These are phyloP conservation scores for Coenobita brevimanus DNA, from an alignment of 1,140 invertebrate species.

Conservation along the genomic window DNA sequence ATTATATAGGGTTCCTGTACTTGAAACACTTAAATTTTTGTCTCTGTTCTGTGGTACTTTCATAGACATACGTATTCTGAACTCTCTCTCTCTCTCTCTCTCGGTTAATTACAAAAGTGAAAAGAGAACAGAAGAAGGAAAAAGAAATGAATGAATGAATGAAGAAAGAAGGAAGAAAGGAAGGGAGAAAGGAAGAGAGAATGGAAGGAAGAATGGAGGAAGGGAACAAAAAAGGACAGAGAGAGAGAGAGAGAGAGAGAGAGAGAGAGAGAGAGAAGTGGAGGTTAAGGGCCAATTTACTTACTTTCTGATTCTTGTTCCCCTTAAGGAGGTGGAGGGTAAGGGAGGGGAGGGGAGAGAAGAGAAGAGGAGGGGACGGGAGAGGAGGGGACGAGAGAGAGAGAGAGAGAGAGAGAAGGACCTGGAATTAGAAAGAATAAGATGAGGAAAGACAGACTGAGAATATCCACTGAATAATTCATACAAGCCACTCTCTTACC, in stretches of 20 bases:
- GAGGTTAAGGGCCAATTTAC: too few relatives aligned
- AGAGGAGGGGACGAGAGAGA: background rate
- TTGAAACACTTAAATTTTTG: too few relatives aligned
- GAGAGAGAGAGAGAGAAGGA: background rate
- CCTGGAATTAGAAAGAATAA: too few relatives aligned
- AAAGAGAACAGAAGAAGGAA: background rate
- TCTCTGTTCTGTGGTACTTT: too few relatives aligned
- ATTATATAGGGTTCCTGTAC: too few relatives aligned
- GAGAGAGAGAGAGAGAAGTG: background rate
- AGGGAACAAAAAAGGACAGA: background rate
- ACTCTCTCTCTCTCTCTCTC: background rate
- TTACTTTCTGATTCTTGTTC: too few relatives aligned
- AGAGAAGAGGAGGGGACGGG: background rate
- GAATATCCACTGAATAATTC: too few relatives aligned
- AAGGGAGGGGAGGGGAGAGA: too few relatives aligned
- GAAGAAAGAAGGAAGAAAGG: background rate
- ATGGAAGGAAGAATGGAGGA: too few relatives aligned
- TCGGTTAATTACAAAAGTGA: background rate
- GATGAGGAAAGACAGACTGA: too few relatives aligned
- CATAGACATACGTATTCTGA: too few relatives aligned
- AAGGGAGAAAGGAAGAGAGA: conserved; percentile 1
- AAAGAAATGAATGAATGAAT: background rate
- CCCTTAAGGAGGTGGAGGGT: background rate
- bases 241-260: background rate
- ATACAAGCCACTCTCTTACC: too few relatives aligned